A percentile compares a stretch with the other conserved stretches of the same genome.
These are phyloP conservation scores for Tipula helvola DNA, from an alignment of 2,888 invertebrate genomes.

Conservation along the genomic window DNA sequence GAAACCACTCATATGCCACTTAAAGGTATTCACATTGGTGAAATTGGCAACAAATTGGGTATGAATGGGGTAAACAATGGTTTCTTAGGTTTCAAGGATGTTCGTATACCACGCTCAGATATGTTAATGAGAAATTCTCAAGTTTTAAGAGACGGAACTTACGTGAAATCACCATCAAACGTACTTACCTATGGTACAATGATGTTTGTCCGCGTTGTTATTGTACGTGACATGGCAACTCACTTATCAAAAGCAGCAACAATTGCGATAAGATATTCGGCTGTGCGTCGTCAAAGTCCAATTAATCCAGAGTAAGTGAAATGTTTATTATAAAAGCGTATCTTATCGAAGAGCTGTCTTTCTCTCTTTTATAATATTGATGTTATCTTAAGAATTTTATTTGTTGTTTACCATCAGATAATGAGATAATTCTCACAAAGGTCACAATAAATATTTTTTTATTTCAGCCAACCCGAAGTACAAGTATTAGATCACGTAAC, in stretches of 20 bases:
- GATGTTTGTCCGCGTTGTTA: slow-evolving; percentile 83
- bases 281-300: slow-evolving; percentile 80
- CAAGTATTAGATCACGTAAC: slow-evolving; percentile 90
- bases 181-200: slow-evolving; percentile 85
- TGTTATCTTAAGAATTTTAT: too few species aligned
- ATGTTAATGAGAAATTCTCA: slow-evolving; percentile 93
- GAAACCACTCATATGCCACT: slow-evolving; percentile 78
- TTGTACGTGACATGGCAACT: slow-evolving; percentile 65
- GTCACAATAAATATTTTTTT: too few species aligned
- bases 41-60: slow-evolving; percentile 90
- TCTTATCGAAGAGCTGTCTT: too few species aligned
- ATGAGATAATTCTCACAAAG: not conserved
- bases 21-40: slow-evolving; percentile 81
- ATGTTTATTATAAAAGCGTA: not conserved
- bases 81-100: slow-evolving; percentile 75
- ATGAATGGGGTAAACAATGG: slow-evolving; percentile 91
- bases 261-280: slow-evolving; percentile 83
- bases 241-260: slow-evolving; percentile 75
- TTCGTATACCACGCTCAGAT: slow-evolving; percentile 76
- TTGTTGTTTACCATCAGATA: not conserved
- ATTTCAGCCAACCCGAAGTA: slow-evolving; percentile 56
- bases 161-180: slow-evolving; percentile 67
- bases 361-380: too few species aligned
- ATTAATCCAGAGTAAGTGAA: slow-evolving; percentile 46
- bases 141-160: slow-evolving; percentile 74